These are phyloP conservation scores for Adela reaumurella DNA, from an alignment of 2,888 invertebrate species.

Conservation along the genomic window DNA sequence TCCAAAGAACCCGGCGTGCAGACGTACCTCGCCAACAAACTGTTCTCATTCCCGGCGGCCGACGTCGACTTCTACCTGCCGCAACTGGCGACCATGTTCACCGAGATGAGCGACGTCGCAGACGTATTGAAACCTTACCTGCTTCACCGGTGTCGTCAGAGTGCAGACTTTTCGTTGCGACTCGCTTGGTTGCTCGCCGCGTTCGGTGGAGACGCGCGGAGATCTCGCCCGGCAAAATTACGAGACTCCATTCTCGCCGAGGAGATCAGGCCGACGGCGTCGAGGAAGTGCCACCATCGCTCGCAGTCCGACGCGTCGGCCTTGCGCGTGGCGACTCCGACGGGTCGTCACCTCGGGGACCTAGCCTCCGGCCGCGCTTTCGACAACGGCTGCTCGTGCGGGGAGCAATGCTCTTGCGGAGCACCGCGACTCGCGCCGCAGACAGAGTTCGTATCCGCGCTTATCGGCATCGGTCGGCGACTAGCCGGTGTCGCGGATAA, in stretches of 20 bases:
- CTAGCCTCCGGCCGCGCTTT: constrained; percentile 92
- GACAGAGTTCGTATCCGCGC: constrained; percentile 40
- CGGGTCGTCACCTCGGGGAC: constrained; percentile 80
- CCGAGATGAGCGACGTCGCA: constrained; percentile 96
- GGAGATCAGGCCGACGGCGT: constrained; percentile 42
- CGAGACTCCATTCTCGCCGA: constrained; percentile 44
- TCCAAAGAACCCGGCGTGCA: constrained; percentile 98
- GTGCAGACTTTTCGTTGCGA: constrained; percentile 93
- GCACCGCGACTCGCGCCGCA: constrained; percentile 48
- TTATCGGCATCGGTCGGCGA: constrained; percentile 41
- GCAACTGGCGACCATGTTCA: constrained; percentile 96
- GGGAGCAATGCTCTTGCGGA: constrained; percentile 69
- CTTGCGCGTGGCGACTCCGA: constrained; percentile 46
- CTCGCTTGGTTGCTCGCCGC: constrained; percentile 97
- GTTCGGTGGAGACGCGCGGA: constrained; percentile 67
- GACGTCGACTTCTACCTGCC: constrained; percentile 98
- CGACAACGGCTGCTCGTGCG: constrained; percentile 93
- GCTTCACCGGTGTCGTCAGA: constrained; percentile 73
- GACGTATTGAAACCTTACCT: constrained; percentile 61
- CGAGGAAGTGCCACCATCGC: constrained; percentile 53
- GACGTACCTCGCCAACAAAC: constrained; percentile 94
- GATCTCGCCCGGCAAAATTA: constrained; percentile 38
- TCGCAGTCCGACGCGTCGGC: constrained; percentile 82
- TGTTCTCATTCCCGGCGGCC: constrained; percentile 88
- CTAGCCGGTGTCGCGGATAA: constrained; percentile 42